Evolutionary conservation across 2,797 vertebrate species (phyloP).

Genomic region (Channallabes apus): DNA sequence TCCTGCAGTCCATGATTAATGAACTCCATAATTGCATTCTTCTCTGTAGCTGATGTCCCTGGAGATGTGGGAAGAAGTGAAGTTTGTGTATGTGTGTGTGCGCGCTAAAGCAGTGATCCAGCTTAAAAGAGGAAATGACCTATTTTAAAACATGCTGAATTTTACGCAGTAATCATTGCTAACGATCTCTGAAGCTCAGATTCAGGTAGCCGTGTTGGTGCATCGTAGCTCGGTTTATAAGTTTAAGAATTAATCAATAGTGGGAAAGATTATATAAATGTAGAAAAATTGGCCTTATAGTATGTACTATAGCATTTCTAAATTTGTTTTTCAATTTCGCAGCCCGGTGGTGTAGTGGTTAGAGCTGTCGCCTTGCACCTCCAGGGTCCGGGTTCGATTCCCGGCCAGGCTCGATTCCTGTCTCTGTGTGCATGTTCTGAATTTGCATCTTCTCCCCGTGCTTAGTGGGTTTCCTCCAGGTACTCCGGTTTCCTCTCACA

Average conservation of each 20-base stretch:
- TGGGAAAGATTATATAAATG: not conserved
- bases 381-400: no score
- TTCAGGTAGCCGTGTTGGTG: no score
- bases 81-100: not conserved
- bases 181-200: not conserved
- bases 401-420: no score
- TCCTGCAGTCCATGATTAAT: not conserved
- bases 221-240: not conserved
- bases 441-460: no score
- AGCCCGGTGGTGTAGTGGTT: no score
- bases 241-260: not conserved
- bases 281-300: not conserved
- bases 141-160: slow-evolving; percentile 47
- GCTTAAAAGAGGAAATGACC: slow-evolving; percentile 36
- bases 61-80: not conserved
- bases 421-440: no score
- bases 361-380: no score
- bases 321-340: not conserved
- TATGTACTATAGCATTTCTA: not conserved
- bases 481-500: no score
- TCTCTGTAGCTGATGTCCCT: not conserved
- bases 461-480: no score
- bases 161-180: slow-evolving; percentile 31
- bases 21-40: slow-evolving; percentile 2
- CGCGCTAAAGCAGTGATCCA: not conserved